Percentiles rank a stretch among this genome's conserved stretches.
phyloP scores from a whole-genome alignment of 2,888 invertebrate genomes.

The Drosophila mimetica region DNA sequence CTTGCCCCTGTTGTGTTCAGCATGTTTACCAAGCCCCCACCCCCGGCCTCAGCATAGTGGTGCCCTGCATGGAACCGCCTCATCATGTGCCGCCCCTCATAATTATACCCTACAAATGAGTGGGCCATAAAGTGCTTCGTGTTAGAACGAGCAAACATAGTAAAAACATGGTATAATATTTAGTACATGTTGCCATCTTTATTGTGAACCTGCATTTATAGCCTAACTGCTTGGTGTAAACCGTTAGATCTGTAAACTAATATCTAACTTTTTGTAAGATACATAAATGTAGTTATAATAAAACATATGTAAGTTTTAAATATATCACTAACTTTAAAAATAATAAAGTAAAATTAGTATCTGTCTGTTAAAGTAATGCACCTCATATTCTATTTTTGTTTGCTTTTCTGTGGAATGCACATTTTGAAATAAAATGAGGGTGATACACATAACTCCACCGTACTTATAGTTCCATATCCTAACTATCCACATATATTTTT shows the following conservation, averaged over 20 bases:
- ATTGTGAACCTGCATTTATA: neutral
- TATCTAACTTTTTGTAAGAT: too few species aligned
- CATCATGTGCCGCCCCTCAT: slow-evolving; percentile 32
- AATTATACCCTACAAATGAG: slow-evolving; percentile 38
- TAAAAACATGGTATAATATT: slow-evolving; percentile 15
- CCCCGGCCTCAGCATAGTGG: slow-evolving; percentile 6
- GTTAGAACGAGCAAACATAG: slow-evolving; percentile 9
- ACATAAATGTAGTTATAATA: too few species aligned
- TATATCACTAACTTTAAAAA: too few species aligned
- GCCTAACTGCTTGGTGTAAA: neutral
- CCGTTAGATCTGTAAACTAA: neutral
- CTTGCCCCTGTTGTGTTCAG: slow-evolving; percentile 47
- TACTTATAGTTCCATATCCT: too few species aligned
- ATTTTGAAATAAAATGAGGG: too few species aligned
- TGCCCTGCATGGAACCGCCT: slow-evolving; percentile 39
- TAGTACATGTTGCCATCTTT: neutral
- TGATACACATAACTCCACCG: too few species aligned
- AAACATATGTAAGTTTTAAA: too few species aligned
- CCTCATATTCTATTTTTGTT: too few species aligned
- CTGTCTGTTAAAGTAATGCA: too few species aligned
- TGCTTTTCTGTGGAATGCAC: too few species aligned
- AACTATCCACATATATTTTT: too few species aligned
- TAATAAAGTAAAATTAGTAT: too few species aligned
- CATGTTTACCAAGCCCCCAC: slow-evolving; percentile 68
- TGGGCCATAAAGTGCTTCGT: slow-evolving; percentile 24